phyloP scores from a whole-genome alignment of 2,888 invertebrate genomes.

The Proisotoma minuta region DNA sequence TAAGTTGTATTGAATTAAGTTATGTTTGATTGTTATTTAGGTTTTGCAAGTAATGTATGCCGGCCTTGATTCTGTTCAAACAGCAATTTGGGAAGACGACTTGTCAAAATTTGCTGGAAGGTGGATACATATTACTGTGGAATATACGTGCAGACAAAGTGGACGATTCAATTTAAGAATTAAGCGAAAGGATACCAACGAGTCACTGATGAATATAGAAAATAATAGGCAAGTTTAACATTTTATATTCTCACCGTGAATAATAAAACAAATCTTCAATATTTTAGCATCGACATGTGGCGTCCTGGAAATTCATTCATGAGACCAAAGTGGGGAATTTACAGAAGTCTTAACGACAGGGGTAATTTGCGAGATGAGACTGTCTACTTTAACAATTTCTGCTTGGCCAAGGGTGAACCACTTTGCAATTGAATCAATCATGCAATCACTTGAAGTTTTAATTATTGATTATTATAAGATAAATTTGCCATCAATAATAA shows the following conservation, averaged over 20 bases:
- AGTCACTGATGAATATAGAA: slow-evolving; percentile 24
- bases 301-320: slow-evolving; percentile 23
- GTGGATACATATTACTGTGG: slow-evolving; percentile 39
- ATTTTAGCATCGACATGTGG: no score
- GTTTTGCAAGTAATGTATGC: slow-evolving; percentile 31
- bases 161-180: slow-evolving; percentile 26
- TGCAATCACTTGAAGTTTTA: no score
- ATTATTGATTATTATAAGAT: background rate
- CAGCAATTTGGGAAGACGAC: slow-evolving; percentile 14
- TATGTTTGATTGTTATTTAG: slow-evolving; percentile 1
- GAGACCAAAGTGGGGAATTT: slow-evolving; percentile 43
- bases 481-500: no score
- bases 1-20: background rate
- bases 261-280: no score
- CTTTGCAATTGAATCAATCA: background rate
- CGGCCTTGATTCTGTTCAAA: slow-evolving; percentile 14
- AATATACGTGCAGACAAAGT: slow-evolving; percentile 21
- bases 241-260: no score
- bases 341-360: slow-evolving; percentile 38
- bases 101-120: slow-evolving; percentile 30
- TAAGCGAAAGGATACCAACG: slow-evolving; percentile 18
- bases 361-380: slow-evolving; percentile 33
- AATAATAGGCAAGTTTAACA: slow-evolving; percentile 25
- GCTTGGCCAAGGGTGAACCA: slow-evolving; percentile 33
- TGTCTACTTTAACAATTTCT: slow-evolving; percentile 37